A percentile compares a stretch with the other conserved stretches of the same genome.
Evolutionary conservation across 2,888 invertebrate species (phyloP).

Genomic region (Lagria hirta): DNA sequence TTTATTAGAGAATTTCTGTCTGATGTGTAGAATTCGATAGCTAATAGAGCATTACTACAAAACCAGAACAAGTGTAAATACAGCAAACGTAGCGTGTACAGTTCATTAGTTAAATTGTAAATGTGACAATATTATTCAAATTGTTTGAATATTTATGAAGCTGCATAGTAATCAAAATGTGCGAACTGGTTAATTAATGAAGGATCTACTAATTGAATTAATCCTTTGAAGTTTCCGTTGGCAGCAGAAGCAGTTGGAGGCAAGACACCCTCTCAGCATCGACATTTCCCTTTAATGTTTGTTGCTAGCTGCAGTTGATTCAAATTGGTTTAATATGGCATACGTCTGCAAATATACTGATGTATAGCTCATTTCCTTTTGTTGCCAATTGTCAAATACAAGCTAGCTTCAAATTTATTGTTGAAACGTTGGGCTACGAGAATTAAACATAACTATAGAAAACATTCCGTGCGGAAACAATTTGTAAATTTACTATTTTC

Average conservation of each 20-base stretch:
- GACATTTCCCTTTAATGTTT: too few relatives aligned
- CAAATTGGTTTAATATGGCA: slow-evolving; percentile 22
- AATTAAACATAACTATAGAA: too few relatives aligned
- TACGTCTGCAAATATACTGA: too few relatives aligned
- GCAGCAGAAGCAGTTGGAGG: too few relatives aligned
- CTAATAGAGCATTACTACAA: slow-evolving; percentile 11
- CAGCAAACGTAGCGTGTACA: slow-evolving; percentile 34
- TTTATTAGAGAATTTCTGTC: too few relatives aligned
- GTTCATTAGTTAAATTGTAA: slow-evolving; percentile 47
- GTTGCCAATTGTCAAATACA: slow-evolving; percentile 14
- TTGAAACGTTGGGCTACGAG: too few relatives aligned
- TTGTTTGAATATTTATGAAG: slow-evolving; percentile 48
- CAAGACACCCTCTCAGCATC: too few relatives aligned
- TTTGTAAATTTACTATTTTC: too few relatives aligned
- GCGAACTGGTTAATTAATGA: slow-evolving; percentile 45
- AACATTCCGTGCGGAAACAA: too few relatives aligned
- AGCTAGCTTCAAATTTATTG: too few relatives aligned
- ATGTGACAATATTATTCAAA: slow-evolving; percentile 45
- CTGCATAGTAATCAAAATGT: slow-evolving; percentile 46
- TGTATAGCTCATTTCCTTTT: too few relatives aligned
- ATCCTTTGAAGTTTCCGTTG: slow-evolving; percentile 41
- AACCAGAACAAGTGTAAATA: slow-evolving; percentile 37
- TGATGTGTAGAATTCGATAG: slow-evolving; percentile 12
- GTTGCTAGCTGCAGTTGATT: slow-evolving; percentile 12
- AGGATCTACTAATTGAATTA: slow-evolving; percentile 44